Evolutionary conservation across 2,888 invertebrate genomes (phyloP).

Genomic region (Nemoura dubitans): DNA sequence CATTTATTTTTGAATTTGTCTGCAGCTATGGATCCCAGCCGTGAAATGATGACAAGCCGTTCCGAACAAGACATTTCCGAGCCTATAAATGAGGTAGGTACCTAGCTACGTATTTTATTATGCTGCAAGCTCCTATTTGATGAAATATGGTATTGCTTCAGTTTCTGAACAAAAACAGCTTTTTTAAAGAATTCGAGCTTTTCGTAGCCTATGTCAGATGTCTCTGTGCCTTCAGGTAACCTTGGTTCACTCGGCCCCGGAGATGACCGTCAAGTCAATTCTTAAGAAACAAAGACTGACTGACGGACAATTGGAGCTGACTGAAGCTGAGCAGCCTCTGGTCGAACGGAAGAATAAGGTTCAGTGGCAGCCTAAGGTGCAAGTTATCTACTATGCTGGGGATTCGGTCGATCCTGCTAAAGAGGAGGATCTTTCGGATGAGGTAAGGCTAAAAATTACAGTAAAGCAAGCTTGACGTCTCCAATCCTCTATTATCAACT

Average conservation of each 20-base stretch:
- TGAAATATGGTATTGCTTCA: too few species aligned
- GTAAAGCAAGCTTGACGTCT: too few species aligned
- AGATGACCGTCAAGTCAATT: not conserved
- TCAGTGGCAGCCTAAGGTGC: slow-evolving; percentile 13
- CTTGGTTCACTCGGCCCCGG: not conserved
- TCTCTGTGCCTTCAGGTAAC: too few species aligned
- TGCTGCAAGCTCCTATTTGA: too few species aligned
- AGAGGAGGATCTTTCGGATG: slow-evolving; percentile 3
- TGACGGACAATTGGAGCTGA: not conserved
- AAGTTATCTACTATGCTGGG: slow-evolving; percentile 19
- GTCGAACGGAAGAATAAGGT: slow-evolving; percentile 15
- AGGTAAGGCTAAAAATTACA: too few species aligned
- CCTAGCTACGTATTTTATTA: too few species aligned
- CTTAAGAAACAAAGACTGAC: not conserved
- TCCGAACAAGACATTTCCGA: not conserved
- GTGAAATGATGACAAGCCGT: not conserved
- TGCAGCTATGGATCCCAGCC: not conserved
- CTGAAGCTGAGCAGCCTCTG: not conserved
- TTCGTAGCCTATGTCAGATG: too few species aligned
- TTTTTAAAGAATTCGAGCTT: too few species aligned
- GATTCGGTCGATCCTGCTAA: not conserved
- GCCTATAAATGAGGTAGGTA: not conserved
- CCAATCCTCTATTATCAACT: too few species aligned
- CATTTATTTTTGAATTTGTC: too few species aligned
- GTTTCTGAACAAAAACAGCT: too few species aligned